phyloP scores from a whole-genome alignment of 2,888 invertebrate genomes.

The Tholera decimalis region DNA sequence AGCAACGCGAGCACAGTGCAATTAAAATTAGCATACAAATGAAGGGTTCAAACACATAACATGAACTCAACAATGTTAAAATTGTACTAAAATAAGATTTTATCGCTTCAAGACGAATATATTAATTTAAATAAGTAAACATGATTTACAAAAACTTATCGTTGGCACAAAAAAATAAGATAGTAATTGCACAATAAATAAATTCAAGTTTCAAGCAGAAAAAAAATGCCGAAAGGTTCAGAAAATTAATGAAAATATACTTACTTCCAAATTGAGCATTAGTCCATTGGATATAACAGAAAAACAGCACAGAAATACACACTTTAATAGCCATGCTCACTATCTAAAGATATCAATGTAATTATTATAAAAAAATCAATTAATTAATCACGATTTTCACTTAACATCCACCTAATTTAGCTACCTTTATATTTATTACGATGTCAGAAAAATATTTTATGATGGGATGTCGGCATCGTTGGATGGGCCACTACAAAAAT shows the following conservation, averaged over 20 bases:
- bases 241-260: slow-evolving; percentile 59
- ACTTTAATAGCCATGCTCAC: slow-evolving; percentile 59
- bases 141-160: background rate
- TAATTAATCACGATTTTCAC: slow-evolving; percentile 10
- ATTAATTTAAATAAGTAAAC: background rate
- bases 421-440: background rate
- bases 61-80: slow-evolving; percentile 40
- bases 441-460: slow-evolving; percentile 19
- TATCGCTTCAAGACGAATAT: slow-evolving; percentile 4
- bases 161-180: background rate
- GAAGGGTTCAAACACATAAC: slow-evolving; percentile 28
- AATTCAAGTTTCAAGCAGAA: background rate
- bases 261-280: slow-evolving; percentile 88
- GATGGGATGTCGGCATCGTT: slow-evolving; percentile 60
- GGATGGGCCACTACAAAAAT: slow-evolving; percentile 81
- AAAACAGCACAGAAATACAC: slow-evolving; percentile 69
- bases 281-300: slow-evolving; percentile 77
- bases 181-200: background rate
- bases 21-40: slow-evolving; percentile 55
- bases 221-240: background rate
- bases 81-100: slow-evolving; percentile 2
- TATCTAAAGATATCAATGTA: background rate
- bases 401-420: slow-evolving; percentile 12
- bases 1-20: slow-evolving; percentile 22
- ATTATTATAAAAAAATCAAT: background rate